Base-by-base conservation (phyloP, 2,113 vertebrate species). In the Osmerus eperlanus region DNA sequence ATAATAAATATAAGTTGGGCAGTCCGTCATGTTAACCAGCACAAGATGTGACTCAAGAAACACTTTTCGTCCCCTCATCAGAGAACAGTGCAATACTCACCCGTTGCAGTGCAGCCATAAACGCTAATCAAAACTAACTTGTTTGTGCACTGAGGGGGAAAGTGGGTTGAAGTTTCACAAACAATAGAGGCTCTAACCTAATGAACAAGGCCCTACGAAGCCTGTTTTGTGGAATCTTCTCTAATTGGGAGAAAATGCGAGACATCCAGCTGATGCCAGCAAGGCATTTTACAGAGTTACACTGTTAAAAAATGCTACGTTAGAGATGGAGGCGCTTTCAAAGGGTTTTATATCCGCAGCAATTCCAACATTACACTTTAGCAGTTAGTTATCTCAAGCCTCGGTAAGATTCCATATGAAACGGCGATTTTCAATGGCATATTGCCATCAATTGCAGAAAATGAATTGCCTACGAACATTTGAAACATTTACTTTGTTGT, bases 101-200 rank as follows among this genome's bases (percentile, higher is more conserved):
- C 32, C 7, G 32, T 36, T 36, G 7, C 32, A 36, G 7, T 6
- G 5, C 32, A 7, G 32, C 32, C 32, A 7, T 36, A 36, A 36
- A 36, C 32, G 32, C 32, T 6, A 36, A 36, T 36, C 32, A 36
- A 36, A 36, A 36, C 32, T 4, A 36, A 4, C 72, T 59, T 81
- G 83, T 86, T 77, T 64, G 75, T 76, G 81, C 59, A 41, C 73
- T 77, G 65, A 75, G 71, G 69, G 76, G 64, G 70, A 82, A 88
- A 91, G 71, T 84, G 81, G 85, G 84, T 78, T 74, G 71, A 76
- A 47, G 18, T 78, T 72, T 73, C 36, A 55, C 55, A 71, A 80
- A 85, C 69, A 76, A 76, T 58, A 58, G 82, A 72, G 75, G 78
- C 72, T 77, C 73, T 77, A 69, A 80, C 36, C 25, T 76, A 81